Evolutionary conservation across 2,888 invertebrate genomes (phyloP).

Genomic region (Polyploca ridens): DNA sequence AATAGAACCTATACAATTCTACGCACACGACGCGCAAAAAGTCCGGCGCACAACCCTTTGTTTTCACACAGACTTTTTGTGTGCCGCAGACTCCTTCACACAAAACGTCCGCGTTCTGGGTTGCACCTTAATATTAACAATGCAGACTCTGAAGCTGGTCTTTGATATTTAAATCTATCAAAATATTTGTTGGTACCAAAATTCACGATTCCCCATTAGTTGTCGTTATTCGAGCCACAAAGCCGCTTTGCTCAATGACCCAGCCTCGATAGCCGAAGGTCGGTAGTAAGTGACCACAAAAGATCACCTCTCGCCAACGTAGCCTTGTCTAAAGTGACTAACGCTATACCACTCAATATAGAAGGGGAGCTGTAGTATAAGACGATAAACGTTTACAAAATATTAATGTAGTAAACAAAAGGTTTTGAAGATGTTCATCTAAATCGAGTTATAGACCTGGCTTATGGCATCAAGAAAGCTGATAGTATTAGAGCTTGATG

Average conservation of each 20-base stretch:
- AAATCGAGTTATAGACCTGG: too few species aligned
- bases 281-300: constrained; percentile 34
- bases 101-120: too few species aligned
- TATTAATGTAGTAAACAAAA: too few species aligned
- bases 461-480: too few species aligned
- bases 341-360: background rate
- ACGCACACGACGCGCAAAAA: too few species aligned
- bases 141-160: background rate
- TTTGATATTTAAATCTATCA: background rate
- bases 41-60: too few species aligned
- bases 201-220: constrained; percentile 54
- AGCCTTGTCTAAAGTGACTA: constrained; percentile 34
- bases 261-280: constrained; percentile 37
- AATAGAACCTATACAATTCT: too few species aligned
- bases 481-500: too few species aligned
- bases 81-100: too few species aligned
- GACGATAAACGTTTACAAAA: background rate
- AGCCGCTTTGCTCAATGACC: constrained; percentile 38
- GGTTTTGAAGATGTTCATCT: too few species aligned
- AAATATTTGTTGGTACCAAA: background rate
- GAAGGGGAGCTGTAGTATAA: background rate
- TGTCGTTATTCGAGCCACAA: constrained; percentile 30
- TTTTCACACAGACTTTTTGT: too few species aligned
- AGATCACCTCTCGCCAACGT: constrained; percentile 28
- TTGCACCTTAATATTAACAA: background rate